A percentile compares a stretch with the other conserved stretches of the same genome.
These are phyloP conservation scores for Dastarcus helophoroides DNA, from an alignment of 2,888 invertebrate genomes.

Conservation along the genomic window DNA sequence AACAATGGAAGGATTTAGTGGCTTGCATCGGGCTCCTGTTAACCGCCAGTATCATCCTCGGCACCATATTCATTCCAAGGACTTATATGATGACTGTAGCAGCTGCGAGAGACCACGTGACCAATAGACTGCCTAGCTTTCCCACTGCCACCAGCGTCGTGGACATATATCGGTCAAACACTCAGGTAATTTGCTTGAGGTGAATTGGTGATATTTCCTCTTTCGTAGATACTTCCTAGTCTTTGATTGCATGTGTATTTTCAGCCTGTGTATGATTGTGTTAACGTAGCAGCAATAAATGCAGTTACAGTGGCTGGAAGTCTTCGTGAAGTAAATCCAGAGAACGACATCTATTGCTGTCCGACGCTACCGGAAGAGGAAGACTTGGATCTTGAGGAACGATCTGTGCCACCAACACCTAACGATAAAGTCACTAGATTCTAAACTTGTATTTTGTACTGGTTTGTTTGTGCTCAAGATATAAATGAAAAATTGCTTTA, in stretches of 20 bases:
- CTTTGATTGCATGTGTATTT: slow-evolving; percentile 14
- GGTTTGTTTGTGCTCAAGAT: too few species aligned
- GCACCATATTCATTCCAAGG: slow-evolving; percentile 55
- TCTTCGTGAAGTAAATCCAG: slow-evolving; percentile 12
- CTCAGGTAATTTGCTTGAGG: slow-evolving; percentile 27
- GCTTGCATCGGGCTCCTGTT: slow-evolving; percentile 49
- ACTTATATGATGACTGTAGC: slow-evolving; percentile 57
- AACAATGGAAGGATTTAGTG: slow-evolving; percentile 45
- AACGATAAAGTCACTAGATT: slow-evolving; percentile 35
- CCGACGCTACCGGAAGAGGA: slow-evolving; percentile 26
- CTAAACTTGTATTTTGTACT: too few species aligned
- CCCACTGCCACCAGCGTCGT: slow-evolving; percentile 35
- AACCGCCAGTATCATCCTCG: slow-evolving; percentile 50
- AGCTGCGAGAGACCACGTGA: slow-evolving; percentile 47
- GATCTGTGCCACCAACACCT: slow-evolving; percentile 19
- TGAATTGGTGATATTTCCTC: slow-evolving; percentile 7
- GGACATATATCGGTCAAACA: slow-evolving; percentile 35
- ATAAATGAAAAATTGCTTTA: too few species aligned
- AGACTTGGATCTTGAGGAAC: slow-evolving; percentile 26
- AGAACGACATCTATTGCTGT: slow-evolving; percentile 23
- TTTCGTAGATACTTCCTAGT: slow-evolving; percentile 2
- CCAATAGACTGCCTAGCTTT: slow-evolving; percentile 42
- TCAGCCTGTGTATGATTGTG: slow-evolving; percentile 47
- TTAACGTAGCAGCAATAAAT: slow-evolving; percentile 41
- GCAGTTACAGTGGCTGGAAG: slow-evolving; percentile 31